phyloP scores from a whole-genome alignment of 2,113 vertebrate species.

The Eurystomus gularis region DNA sequence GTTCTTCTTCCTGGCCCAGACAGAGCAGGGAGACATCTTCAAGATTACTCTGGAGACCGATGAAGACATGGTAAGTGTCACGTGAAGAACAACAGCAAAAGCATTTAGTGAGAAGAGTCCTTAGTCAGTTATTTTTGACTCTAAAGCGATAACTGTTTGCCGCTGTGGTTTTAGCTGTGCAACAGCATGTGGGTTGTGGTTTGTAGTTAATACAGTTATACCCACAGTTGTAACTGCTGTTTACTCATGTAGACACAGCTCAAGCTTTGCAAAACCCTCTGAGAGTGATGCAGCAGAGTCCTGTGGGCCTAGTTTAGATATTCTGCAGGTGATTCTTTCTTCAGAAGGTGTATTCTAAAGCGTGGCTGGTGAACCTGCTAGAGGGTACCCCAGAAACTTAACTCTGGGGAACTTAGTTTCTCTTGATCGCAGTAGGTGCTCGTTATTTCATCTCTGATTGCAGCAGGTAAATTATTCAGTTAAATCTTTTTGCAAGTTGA shows the following conservation, averaged over 20 bases:
- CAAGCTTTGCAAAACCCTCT: neutral
- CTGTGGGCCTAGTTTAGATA: neutral
- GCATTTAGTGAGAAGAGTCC: neutral
- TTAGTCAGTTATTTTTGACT: neutral
- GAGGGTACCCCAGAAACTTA: neutral
- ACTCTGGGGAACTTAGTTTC: neutral
- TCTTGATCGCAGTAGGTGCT: neutral
- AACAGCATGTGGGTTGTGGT: rapidly evolving
- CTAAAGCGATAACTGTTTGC: neutral
- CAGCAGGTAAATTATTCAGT: no score
- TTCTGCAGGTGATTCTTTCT: neutral
- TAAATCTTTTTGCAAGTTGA: neutral
- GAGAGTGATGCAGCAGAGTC: neutral
- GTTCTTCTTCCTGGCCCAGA: conserved; percentile 99
- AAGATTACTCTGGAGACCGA: conserved; percentile 98
- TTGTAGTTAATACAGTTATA: neutral
- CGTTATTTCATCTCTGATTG: neutral
- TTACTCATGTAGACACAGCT: rapidly evolving
- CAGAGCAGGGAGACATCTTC: conserved; percentile 98
- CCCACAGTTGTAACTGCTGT: neutral
- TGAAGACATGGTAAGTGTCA: conserved; percentile 92
- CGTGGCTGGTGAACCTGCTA: neutral
- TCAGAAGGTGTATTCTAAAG: neutral
- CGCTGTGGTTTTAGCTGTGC: neutral
- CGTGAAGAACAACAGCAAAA: neutral